A percentile compares a stretch with the other conserved stretches of the same genome.
phyloP scores from a whole-genome alignment of 2,797 vertebrate genomes.

The Sarcoramphus papa region DNA sequence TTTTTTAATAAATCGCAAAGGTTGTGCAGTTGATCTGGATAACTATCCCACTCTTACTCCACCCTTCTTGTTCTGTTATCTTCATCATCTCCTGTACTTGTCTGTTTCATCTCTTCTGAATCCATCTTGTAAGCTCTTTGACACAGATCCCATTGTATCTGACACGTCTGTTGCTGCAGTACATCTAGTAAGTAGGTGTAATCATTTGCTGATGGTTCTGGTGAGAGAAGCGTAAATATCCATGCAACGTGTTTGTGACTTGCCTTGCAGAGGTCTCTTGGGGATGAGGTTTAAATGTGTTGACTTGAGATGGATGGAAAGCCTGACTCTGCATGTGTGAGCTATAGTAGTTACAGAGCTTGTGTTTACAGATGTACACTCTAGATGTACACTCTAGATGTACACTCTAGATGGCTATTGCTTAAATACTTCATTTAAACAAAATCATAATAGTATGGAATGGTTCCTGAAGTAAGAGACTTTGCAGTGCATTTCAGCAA shows the following conservation, averaged over 20 bases:
- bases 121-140: background rate
- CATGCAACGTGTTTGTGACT: background rate
- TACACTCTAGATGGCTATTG: background rate
- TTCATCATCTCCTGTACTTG: background rate
- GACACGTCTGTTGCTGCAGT: background rate
- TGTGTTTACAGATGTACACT: background rate
- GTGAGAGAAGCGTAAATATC: background rate
- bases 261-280: background rate
- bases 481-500: background rate
- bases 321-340: accelerated
- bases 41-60: background rate
- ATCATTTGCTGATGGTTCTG: background rate
- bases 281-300: background rate
- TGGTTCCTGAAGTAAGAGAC: background rate
- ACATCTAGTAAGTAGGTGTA: background rate
- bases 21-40: background rate
- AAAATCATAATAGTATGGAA: background rate
- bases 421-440: background rate
- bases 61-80: background rate
- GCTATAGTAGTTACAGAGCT: background rate
- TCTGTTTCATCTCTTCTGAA: background rate
- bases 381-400: too few species aligned
- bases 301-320: background rate
- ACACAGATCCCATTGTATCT: background rate
- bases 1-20: background rate